Evolutionary conservation across 1,140 invertebrate species (phyloP).

Genomic region (Gryon sp.): DNA sequence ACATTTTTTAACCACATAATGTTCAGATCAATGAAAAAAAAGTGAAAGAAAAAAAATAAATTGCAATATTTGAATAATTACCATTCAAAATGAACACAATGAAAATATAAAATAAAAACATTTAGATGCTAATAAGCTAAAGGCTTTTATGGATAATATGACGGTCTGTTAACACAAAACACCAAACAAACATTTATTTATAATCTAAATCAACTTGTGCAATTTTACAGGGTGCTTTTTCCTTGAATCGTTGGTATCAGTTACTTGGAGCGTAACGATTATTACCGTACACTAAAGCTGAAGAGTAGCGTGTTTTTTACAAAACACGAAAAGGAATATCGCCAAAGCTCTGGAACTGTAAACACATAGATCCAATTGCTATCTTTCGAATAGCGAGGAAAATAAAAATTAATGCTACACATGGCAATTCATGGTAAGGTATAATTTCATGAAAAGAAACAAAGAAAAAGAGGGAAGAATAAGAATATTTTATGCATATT

Average conservation of each 20-base stretch:
- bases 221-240: slow-evolving; percentile 40
- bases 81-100: too few relatives aligned
- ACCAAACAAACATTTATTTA: slow-evolving; percentile 16
- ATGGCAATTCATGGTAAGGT: slow-evolving; percentile 29
- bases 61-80: too few relatives aligned
- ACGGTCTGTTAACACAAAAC: too few relatives aligned
- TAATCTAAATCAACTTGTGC: slow-evolving; percentile 41
- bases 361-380: slow-evolving; percentile 19
- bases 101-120: too few relatives aligned
- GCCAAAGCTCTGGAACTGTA: slow-evolving; percentile 22
- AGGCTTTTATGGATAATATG: too few relatives aligned
- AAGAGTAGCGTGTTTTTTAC: slow-evolving; percentile 33
- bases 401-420: slow-evolving; percentile 42
- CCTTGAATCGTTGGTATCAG: slow-evolving; percentile 44
- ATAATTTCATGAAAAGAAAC: not conserved
- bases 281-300: slow-evolving; percentile 38
- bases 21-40: too few relatives aligned
- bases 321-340: slow-evolving; percentile 20
- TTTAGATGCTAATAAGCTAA: too few relatives aligned
- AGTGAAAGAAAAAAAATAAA: too few relatives aligned
- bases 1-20: too few relatives aligned
- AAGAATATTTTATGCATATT: too few relatives aligned
- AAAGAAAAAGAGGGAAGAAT: not conserved
- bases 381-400: slow-evolving; percentile 30
- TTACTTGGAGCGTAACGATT: slow-evolving; percentile 46